Conservation (phyloP, 53 echinoderm and acorn worm genomes). For the Astropecten irregularis region DNA sequence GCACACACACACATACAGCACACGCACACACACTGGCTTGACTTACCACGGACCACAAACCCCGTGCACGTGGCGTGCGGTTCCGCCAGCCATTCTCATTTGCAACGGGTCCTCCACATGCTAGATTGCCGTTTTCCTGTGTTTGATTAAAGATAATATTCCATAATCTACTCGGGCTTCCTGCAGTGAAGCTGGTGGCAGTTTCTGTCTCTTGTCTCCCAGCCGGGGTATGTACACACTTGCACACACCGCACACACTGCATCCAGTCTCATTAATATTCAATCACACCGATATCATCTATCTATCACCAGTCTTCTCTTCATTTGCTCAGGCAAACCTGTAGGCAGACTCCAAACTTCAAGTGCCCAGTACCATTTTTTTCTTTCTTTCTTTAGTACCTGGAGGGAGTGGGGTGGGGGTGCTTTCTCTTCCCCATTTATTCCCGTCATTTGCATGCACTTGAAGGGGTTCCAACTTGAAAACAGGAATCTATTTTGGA, state of each 20-base stretch:
- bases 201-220: background rate
- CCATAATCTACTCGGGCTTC: conserved; percentile 77
- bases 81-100: conserved; percentile 32
- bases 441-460: no score
- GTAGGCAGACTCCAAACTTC: background rate
- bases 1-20: no score
- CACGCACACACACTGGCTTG: background rate
- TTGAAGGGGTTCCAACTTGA: background rate
- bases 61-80: conserved; percentile 50
- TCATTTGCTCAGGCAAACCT: conserved; percentile 32
- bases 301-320: background rate
- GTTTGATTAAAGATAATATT: conserved; percentile 73
- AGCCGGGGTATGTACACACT: conserved; percentile 21
- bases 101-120: conserved; percentile 41
- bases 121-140: conserved; percentile 69
- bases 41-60: background rate
- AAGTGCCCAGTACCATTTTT: conserved; percentile 38
- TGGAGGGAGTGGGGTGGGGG: no score
- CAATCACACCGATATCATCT: conserved; percentile 22
- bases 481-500: background rate
- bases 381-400: conserved; percentile 14
- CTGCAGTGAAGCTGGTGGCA: conserved; percentile 56
- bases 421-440: conserved; percentile 37
- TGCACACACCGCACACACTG: no score
- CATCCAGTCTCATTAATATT: conserved; percentile 50